Evolutionary conservation across 2,113 vertebrate genomes (phyloP).

Genomic region (Corythornis madagascariensis): DNA sequence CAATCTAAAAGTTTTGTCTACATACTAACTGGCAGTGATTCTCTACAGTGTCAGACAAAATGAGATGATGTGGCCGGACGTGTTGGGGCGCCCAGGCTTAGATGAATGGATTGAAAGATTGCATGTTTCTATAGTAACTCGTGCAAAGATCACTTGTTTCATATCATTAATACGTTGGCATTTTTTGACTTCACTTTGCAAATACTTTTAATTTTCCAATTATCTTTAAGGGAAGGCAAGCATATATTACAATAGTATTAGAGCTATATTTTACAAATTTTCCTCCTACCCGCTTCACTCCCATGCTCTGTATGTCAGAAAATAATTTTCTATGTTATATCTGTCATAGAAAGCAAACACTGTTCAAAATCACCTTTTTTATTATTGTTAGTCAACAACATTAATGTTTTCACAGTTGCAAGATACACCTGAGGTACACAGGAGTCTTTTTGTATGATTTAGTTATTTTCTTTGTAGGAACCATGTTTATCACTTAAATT

Average conservation of each 20-base stretch:
- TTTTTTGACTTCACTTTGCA: no score
- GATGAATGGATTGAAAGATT: no score
- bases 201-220: no score
- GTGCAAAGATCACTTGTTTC: no score
- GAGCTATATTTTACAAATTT: background rate
- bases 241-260: background rate
- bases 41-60: no score
- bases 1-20: no score
- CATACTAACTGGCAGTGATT: no score
- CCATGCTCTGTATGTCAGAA: background rate
- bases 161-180: no score
- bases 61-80: no score
- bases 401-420: background rate
- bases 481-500: background rate
- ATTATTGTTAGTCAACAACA: background rate
- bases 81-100: no score
- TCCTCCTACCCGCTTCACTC: background rate
- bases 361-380: background rate
- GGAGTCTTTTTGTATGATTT: background rate
- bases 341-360: background rate
- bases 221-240: no score
- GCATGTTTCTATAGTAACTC: no score
- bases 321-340: background rate
- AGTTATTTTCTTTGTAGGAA: background rate
- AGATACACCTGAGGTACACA: background rate